Evolutionary conservation across 2,888 invertebrate genomes (phyloP).

Genomic region (Dinocampus coccinellae): DNA sequence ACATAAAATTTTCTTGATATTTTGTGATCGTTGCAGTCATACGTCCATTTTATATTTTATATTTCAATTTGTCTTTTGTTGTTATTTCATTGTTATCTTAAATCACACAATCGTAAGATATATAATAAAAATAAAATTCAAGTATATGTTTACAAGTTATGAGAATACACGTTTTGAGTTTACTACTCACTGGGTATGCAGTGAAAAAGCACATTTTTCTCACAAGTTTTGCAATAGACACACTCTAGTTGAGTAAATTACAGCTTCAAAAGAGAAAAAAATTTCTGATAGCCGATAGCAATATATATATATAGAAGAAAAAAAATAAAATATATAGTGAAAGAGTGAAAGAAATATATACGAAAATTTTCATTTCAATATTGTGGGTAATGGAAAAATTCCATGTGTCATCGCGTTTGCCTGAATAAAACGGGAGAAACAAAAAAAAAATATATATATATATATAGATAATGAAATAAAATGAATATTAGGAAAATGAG

Average conservation of each 20-base stretch:
- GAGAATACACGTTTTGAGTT: background rate
- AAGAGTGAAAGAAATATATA: constrained; percentile 1
- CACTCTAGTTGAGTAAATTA: constrained; percentile 34
- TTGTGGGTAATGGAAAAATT: background rate
- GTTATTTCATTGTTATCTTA: no score
- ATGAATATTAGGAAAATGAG: background rate
- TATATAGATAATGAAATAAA: constrained; percentile 18
- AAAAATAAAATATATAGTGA: background rate
- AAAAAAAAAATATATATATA: background rate
- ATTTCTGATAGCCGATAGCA: constrained; percentile 18
- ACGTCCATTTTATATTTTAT: no score
- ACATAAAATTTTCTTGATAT: no score
- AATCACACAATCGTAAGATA: no score
- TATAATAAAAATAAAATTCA: background rate
- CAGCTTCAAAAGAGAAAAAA: constrained; percentile 25
- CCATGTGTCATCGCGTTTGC: constrained; percentile 16
- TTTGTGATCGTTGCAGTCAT: no score
- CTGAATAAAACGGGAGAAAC: background rate
- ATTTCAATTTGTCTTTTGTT: no score
- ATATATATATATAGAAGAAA: background rate
- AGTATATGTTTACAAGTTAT: background rate
- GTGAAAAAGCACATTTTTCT: constrained; percentile 18
- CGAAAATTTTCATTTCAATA: background rate
- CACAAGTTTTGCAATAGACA: constrained; percentile 20
- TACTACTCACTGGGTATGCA: background rate